Evolutionary conservation across 2,113 vertebrate genomes (phyloP), one percentile per base, ranked within the genome.

Genomic region (Gavialis gangeticus): DNA sequence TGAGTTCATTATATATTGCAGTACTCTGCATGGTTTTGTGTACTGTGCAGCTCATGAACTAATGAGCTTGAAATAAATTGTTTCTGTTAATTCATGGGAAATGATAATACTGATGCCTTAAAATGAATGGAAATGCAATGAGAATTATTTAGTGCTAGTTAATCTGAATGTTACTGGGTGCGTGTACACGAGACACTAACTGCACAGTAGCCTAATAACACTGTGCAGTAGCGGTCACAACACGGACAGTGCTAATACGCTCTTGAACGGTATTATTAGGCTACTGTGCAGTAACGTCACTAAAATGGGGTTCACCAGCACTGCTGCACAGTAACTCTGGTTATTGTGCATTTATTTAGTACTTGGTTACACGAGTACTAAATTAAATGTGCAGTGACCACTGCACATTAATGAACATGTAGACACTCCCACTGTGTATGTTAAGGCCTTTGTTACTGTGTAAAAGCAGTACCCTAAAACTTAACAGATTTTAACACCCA

Each of bases 11-110:
- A 69, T 4, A 0, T 80, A 18, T 56, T 55, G 21, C 83, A 80
- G 56, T 82, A 86, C 76, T 4, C 14, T 88, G 64, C 4, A 7
- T 2, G 2, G 4, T 1, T 0, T 22, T 18, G 5, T 4, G 18
- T 77, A 27, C 81, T 92, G 30, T 82, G 71, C 62, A 56, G 21
- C 58, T 82, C 10, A 6, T 75, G 63, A 11, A 27, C 46, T 37
- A 75, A 75, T 3, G 46, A 28, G 14, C 82, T 62, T n/a, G 25
- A 71, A 84, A 30, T 25, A 75, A 24, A 34, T 63, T 67, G 10
- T 34, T 77, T 58, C 56, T 73, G 22, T 91, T 90, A 67, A 15
- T 19, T 83, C 30, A 16, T 1, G 3, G 11, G n/a, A 83, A 62
- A 18, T 21, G 25, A 4, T 84, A 62, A 87, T 64, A 75, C 90